Percentiles rank a stretch among this genome's conserved stretches.
These are phyloP conservation scores for Eupristina koningsbergeri DNA, from an alignment of 1,140 invertebrate genomes.

Conservation along the genomic window DNA sequence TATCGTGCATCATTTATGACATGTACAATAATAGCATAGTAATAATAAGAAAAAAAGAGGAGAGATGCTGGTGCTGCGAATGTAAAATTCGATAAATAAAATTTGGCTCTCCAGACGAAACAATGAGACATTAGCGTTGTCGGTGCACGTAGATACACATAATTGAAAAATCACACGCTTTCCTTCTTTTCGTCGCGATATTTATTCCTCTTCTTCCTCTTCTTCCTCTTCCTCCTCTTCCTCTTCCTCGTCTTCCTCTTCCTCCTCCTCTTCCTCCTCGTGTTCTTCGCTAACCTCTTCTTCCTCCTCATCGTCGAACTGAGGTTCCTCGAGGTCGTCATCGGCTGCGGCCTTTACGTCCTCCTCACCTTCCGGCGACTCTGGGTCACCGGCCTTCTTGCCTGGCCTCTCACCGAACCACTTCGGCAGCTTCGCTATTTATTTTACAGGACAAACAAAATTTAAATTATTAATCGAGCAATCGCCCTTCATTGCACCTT, in stretches of 20 bases:
- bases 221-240: conserved; percentile 81
- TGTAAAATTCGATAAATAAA: conserved; percentile 31
- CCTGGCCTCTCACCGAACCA: conserved; percentile 95
- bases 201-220: conserved; percentile 77
- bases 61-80: conserved; percentile 18
- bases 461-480: neutral
- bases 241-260: conserved; percentile 82
- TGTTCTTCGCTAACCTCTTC: conserved; percentile 79
- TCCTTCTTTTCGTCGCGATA: conserved; percentile 46
- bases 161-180: neutral
- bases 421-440: conserved; percentile 89
- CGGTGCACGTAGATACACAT: conserved; percentile 6
- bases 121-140: conserved; percentile 11
- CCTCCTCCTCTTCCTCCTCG: conserved; percentile 81
- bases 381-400: conserved; percentile 89
- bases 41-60: conserved; percentile 20
- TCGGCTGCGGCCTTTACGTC: conserved; percentile 83
- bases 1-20: conserved; percentile 29
- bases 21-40: conserved; percentile 34
- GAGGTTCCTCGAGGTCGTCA: conserved; percentile 69
- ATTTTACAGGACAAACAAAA: neutral
- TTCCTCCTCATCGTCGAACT: conserved; percentile 79
- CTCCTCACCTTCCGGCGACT: conserved; percentile 91
- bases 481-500: neutral
- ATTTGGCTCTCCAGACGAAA: conserved; percentile 26